Conservation (phyloP, 2,888 invertebrate species). For the Podotricha telesiphe region DNA sequence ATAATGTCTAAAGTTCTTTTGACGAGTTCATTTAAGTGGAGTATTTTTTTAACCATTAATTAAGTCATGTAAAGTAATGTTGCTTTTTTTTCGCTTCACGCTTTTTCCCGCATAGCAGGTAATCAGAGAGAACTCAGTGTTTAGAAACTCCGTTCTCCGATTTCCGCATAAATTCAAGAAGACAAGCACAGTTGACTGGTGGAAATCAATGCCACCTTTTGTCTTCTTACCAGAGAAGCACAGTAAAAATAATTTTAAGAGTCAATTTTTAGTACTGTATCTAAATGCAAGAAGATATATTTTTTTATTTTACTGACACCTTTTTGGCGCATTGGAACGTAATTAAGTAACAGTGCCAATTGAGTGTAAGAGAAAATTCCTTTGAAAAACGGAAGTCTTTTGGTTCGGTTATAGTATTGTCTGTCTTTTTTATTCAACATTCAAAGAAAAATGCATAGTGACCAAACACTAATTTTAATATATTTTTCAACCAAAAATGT, state of each 20-base stretch:
- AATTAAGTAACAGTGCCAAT: conserved; percentile 2
- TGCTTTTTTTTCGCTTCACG: too few species aligned
- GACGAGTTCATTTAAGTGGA: conserved; percentile 71
- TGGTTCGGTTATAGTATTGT: not conserved
- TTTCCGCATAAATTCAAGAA: too few species aligned
- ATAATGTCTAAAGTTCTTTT: conserved; percentile 73
- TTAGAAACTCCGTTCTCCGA: too few species aligned
- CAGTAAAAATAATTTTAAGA: too few species aligned
- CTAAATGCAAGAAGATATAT: not conserved
- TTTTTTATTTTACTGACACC: not conserved
- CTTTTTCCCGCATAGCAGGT: too few species aligned
- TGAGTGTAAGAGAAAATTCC: not conserved
- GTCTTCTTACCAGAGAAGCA: too few species aligned
- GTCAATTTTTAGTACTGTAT: not conserved
- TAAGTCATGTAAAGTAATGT: too few species aligned
- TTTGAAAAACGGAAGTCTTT: not conserved
- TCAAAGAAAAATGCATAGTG: not conserved
- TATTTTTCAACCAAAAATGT: not conserved
- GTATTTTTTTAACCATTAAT: conserved; percentile 61
- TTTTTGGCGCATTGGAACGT: conserved; percentile 11
- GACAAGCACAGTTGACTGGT: too few species aligned
- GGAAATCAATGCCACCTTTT: too few species aligned
- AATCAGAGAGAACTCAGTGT: too few species aligned
- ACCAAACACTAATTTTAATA: not conserved
- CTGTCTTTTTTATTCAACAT: not conserved